phyloP scores from a whole-genome alignment of 2,888 invertebrate genomes.

The Muschampia plurimacula region DNA sequence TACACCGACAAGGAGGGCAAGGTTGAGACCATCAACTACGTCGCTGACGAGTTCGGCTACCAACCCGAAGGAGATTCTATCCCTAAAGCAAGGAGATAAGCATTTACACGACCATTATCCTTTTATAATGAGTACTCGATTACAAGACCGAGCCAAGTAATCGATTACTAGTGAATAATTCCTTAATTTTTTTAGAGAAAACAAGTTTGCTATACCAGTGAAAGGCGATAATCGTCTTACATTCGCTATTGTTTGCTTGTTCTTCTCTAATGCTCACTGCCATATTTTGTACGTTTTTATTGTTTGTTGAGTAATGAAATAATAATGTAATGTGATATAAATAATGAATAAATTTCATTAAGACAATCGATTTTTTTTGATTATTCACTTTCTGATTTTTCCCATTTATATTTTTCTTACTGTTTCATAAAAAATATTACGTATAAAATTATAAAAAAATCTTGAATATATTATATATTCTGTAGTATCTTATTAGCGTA shows the following conservation, averaged over 20 bases:
- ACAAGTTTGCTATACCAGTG: slow-evolving; percentile 42
- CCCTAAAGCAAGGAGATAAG: slow-evolving; percentile 74
- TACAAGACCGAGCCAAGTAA: slow-evolving; percentile 27
- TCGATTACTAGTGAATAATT: slow-evolving; percentile 18
- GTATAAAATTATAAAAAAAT: too few relatives aligned
- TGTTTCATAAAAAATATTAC: too few relatives aligned
- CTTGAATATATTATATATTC: too few relatives aligned
- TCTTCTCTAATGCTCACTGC: slow-evolving; percentile 62
- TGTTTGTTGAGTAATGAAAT: slow-evolving; percentile 57
- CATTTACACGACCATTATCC: slow-evolving; percentile 24
- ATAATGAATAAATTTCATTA: slow-evolving; percentile 51
- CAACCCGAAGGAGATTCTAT: slow-evolving; percentile 86
- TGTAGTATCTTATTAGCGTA: too few relatives aligned
- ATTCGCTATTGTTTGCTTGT: slow-evolving; percentile 48
- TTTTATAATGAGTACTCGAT: slow-evolving; percentile 45
- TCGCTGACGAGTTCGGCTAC: slow-evolving; percentile 88
- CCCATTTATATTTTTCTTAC: too few relatives aligned
- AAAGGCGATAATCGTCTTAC: slow-evolving; percentile 47
- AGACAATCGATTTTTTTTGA: slow-evolving; percentile 30
- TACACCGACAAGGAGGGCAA: slow-evolving; percentile 85
- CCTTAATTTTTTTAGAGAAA: slow-evolving; percentile 11
- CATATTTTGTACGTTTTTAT: slow-evolving; percentile 66
- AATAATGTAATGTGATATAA: slow-evolving; percentile 47
- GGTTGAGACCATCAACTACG: slow-evolving; percentile 78
- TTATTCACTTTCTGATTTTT: neutral